phyloP scores from a whole-genome alignment of 2,797 vertebrate genomes.

The Anisognathus igniventris region DNA sequence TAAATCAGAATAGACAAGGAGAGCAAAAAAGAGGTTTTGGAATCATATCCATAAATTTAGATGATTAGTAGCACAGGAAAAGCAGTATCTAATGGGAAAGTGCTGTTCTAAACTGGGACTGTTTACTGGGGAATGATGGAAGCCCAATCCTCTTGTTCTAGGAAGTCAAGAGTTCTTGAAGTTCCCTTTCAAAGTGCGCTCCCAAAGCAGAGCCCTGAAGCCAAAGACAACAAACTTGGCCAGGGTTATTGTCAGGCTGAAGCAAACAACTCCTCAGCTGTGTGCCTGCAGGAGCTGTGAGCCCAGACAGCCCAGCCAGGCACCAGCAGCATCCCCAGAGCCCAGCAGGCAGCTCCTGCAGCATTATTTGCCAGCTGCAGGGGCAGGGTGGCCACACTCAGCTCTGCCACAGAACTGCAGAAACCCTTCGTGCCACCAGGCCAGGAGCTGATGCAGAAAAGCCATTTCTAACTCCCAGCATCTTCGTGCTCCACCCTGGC shows the following conservation, averaged over 20 bases:
- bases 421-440: background rate
- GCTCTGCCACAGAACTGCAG: background rate
- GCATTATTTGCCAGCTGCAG: background rate
- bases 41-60: background rate
- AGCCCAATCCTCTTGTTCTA: background rate
- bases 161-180: constrained; percentile 2
- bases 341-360: background rate
- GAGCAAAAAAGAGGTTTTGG: constrained; percentile 13
- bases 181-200: constrained; percentile 3
- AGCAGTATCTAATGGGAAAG: background rate
- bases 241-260: constrained; percentile 6
- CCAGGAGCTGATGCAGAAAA: background rate
- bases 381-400: background rate
- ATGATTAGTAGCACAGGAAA: background rate
- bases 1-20: background rate
- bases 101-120: constrained; percentile 14
- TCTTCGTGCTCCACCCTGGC: background rate
- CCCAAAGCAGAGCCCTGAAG: background rate
- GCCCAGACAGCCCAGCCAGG: background rate
- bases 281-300: background rate
- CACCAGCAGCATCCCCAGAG: background rate
- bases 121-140: constrained; percentile 13
- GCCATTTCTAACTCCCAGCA: background rate
- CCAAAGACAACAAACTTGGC: constrained; percentile 49
- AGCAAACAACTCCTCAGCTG: constrained; percentile 6